Evolutionary conservation across 2,888 invertebrate species (phyloP), one percentile per base, ranked within the genome.

Genomic region (Limnephilus rhombicus): DNA sequence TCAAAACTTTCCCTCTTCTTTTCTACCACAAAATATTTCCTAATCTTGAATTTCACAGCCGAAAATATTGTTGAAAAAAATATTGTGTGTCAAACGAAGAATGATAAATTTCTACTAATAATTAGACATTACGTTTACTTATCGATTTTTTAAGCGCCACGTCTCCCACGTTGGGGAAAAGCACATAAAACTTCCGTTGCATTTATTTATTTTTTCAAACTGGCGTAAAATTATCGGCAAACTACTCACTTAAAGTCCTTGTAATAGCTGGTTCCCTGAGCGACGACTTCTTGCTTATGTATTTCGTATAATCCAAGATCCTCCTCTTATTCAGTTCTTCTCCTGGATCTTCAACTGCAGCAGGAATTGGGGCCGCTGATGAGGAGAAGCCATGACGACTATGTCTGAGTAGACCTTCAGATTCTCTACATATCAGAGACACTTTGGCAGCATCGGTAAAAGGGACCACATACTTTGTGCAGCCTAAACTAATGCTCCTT

Each of bases 221-320:
- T 24, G 4, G 24, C 5, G 24, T 15, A 18, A 53, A n/a, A 68
- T 24, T n/a, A 2, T 5, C 4, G 24, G 68, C 2, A 68, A 68
- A 24, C n/a, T 68, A 87, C 96, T 95, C 92, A 96, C 96, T 95
- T 49, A 96, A 95, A 80, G 95, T 95, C 53, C 96, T 95, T 0
- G 96, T 96, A 1, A 96, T 93, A 0, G 95, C 95, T 0, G 96
- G 95, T 85, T 96, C 95, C 45, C 96, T 94, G 88, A 94, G 94
- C 34, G 94, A 86, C 0, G 96, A 94, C 80, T 95, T 94, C 0
- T 94, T 94, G 91, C 95, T 96, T 7, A 96, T 94, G 91, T 95
- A 96, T 89, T 95, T 95, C 1, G 94, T 94, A 92, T 96, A 96
- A 82, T 96, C 96, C 1, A 94, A 94, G 4, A 94, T 93, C 18